Base-by-base conservation (phyloP, 2,888 invertebrate genomes). In the Papilio protenor region DNA sequence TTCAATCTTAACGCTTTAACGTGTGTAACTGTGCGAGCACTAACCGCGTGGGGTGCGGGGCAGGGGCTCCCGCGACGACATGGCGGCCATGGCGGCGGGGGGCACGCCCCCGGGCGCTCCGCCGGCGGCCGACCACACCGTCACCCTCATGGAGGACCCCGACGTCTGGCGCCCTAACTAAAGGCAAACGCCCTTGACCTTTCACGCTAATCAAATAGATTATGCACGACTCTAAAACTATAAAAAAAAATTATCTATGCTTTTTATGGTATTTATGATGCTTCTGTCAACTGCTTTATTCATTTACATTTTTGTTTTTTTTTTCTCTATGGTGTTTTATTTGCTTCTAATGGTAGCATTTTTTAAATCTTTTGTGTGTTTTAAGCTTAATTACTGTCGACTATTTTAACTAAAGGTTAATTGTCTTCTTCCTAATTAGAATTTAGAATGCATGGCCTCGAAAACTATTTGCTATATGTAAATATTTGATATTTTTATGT, bases 111-210 rank as follows among this genome's bases (percentile, higher is more conserved):
- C 96, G 89, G 96, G 95, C 89, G 85, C 90, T 77, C 90, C 93
- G 85, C 93, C 90, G 82, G 83, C 86, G 82, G 82, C 85, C 85
- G 95, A 96, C 90, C 96, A 96, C 94, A 96, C 96, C 95, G 97
- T 97, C 88, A 98, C 98, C 81, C 96, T 98, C 86, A 98, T 98
- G 98, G 98, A 98, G 95, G 98, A 98, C 95, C 98, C 98, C 81
- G 98, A 98, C 95, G 97, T 98, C 88, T 98, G 98, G 98, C 97
- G 98, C 94, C 98, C 98, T 89, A 98, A 98, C 96, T 98, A 98
- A 97, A 96, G 95, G 84, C 85, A 85, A 83, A 77, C 16, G 66
- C 40, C 59, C 73, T 76, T 70, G 55, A 74, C 64, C 55, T 47
- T n/a, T 61, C 61, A 64, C 33, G 74, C 74, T 64, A 74, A 14